Conservation (phyloP, 2,888 invertebrate species). For the Drosophila flavopinicola region DNA sequence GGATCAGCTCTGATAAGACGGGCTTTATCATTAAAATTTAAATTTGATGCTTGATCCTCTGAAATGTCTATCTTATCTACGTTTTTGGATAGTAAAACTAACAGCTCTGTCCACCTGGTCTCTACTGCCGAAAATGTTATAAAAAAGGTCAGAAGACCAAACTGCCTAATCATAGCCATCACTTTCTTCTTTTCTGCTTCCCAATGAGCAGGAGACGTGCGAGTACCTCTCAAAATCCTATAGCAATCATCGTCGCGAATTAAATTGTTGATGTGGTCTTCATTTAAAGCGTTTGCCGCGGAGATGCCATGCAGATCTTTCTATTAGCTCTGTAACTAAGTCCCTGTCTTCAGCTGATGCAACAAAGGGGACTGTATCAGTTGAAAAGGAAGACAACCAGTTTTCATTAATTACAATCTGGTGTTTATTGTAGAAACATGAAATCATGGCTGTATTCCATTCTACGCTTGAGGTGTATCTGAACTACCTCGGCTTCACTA, state of each 20-base stretch:
- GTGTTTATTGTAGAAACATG: constrained; percentile 6
- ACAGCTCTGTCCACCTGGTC: neutral
- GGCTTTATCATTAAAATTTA: too few relatives aligned
- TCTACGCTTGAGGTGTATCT: constrained; percentile 13
- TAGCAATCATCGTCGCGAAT: constrained; percentile 17
- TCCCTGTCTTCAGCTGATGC: neutral
- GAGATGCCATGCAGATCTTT: constrained; percentile 1
- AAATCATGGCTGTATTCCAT: constrained; percentile 26
- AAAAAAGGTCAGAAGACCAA: neutral
- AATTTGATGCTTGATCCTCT: too few relatives aligned
- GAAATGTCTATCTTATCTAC: too few relatives aligned
- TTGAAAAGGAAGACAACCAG: neutral
- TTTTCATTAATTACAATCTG: too few relatives aligned
- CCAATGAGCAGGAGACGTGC: constrained; percentile 2
- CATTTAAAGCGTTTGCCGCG: constrained; percentile 6
- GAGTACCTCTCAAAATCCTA: constrained; percentile 6
- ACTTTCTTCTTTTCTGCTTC: neutral
- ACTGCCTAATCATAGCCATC: too few relatives aligned
- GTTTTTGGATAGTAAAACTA: neutral
- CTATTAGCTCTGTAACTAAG: neutral
- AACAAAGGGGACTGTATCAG: too few relatives aligned
- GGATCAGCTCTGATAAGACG: too few relatives aligned
- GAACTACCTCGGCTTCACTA: constrained; percentile 10
- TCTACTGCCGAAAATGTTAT: neutral
- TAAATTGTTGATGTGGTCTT: neutral